Evolutionary conservation across 2,888 invertebrate genomes (phyloP).

Genomic region (Gerris lacustris): DNA sequence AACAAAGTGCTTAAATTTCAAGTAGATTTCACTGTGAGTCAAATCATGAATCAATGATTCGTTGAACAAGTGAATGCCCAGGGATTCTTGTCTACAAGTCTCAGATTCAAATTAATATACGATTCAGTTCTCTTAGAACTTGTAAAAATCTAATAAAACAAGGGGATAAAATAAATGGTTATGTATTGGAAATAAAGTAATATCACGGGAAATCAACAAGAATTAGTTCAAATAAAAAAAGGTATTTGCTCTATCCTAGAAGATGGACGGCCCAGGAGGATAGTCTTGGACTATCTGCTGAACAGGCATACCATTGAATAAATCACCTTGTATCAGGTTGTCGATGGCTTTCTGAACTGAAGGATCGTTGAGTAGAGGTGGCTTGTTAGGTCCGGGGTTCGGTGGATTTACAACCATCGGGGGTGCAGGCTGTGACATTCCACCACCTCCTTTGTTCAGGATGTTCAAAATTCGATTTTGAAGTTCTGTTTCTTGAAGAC

Average conservation of each 20-base stretch:
- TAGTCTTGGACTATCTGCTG: neutral
- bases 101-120: too few species aligned
- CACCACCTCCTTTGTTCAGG: slow-evolving; percentile 47
- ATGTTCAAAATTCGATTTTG: slow-evolving; percentile 69
- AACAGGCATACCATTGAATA: slow-evolving; percentile 18
- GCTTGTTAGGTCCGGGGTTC: slow-evolving; percentile 15
- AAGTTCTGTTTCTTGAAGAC: slow-evolving; percentile 49
- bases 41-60: too few species aligned
- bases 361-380: slow-evolving; percentile 58
- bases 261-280: neutral
- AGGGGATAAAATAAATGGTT: too few species aligned
- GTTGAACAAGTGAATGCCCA: too few species aligned
- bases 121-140: too few species aligned
- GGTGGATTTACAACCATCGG: slow-evolving; percentile 26
- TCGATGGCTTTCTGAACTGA: slow-evolving; percentile 69
- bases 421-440: slow-evolving; percentile 23
- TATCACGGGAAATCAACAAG: too few species aligned
- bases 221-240: too few species aligned
- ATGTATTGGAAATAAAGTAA: too few species aligned
- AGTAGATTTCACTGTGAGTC: too few species aligned
- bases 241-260: neutral
- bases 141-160: too few species aligned
- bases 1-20: too few species aligned
- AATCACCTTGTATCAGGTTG: slow-evolving; percentile 48
- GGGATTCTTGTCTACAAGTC: too few species aligned